phyloP scores from a whole-genome alignment of 2,888 invertebrate genomes.

The Limnephilus lunatus region DNA sequence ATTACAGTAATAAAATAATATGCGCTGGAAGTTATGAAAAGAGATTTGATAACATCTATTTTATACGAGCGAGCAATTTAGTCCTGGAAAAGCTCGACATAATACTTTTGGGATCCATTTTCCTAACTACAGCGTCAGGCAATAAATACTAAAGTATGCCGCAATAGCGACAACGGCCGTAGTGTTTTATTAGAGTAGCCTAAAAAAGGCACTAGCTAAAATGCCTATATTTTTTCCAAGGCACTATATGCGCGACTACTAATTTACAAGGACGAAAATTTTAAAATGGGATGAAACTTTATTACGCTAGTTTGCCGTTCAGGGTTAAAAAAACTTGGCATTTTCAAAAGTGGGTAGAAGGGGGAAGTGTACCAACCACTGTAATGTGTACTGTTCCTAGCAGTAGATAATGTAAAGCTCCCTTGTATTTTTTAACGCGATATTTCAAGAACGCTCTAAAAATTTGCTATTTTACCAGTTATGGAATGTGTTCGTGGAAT shows the following conservation, averaged over 20 bases:
- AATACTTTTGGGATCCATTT: slow-evolving; percentile 12
- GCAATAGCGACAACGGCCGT: neutral
- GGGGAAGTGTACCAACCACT: neutral
- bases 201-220: neutral
- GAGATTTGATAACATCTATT: neutral
- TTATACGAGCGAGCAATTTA: neutral
- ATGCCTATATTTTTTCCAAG: slow-evolving; percentile 6
- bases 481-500: neutral
- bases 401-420: neutral
- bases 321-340: neutral
- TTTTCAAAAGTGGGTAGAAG: neutral
- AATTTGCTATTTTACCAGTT: neutral
- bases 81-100: neutral
- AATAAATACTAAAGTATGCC: slow-evolving; percentile 43
- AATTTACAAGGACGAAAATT: neutral
- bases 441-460: neutral
- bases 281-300: neutral
- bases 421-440: neutral
- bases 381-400: neutral
- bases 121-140: neutral
- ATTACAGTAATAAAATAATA: no score
- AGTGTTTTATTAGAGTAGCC: neutral
- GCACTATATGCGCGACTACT: neutral
- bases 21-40: neutral
- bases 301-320: neutral